Evolutionary conservation across 2,113 vertebrate species (phyloP), one percentile per base, ranked within the genome.

Genomic region (Thunnus thynnus): DNA sequence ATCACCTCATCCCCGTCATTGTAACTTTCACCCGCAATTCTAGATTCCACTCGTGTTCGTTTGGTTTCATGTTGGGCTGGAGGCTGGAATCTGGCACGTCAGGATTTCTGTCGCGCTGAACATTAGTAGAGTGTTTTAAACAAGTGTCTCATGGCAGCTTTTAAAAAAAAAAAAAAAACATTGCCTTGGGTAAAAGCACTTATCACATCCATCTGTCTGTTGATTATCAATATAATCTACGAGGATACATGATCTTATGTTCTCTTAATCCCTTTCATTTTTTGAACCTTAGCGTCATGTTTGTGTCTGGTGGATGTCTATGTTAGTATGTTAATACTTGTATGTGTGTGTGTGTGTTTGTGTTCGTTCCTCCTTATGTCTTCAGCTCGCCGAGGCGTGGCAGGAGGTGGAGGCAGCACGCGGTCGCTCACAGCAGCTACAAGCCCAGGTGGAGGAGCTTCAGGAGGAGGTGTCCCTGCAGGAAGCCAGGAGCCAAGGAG

Each of bases 371-470:
- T 65, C 0, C 13, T 20, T 62, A 41, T 88, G 54, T 50, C 82
- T 82, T 7, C 66, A 96, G 95, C 76, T 95, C 3, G 36, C 78
- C 0, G 94, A 95, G 66, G 90, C 93, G 0, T 72, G 77, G 88
- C 84, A 84, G 78, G 93, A 95, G 75, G 90, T 90, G 87, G 93
- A 93, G 68, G 78, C 55, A 1, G 89, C 83, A 0, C 89, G 71
- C 13, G 67, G 66, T 54, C 88, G 62, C 46, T 92, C 83, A 0
- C 93, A 91, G 83, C 88, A 93, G 79, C 91, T 96, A 22, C 95
- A 94, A 80, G 80, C 67, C 18, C 93, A 91, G 89, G 89, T 96
- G 82, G 93, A 95, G 65, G 94, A 93, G 62, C 92, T 95, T 22
- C 90, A 93, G 83, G 95, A 95, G 71, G 90, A 94, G 68, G 66